Evolutionary conservation across 2,797 vertebrate genomes (phyloP), one percentile per base, ranked within the genome.

Genomic region (Pseudochaenichthys georgianus): DNA sequence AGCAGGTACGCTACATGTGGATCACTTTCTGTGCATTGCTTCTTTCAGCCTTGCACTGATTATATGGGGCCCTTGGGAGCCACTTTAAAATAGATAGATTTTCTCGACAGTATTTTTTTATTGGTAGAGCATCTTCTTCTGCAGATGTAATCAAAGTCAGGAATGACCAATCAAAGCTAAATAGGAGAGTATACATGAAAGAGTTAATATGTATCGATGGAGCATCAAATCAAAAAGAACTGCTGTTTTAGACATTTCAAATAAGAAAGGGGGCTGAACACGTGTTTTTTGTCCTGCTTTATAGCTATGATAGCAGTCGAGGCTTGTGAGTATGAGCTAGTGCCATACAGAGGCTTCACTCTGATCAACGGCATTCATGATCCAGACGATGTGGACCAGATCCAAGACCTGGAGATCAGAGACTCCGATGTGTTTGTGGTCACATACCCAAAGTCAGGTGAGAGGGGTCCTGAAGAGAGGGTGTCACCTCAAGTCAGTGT

Each of bases 381-480:
- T 61, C 88, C 86, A 0, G 82, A 92, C 3, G 87, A 90, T 16
- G 82, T 93, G 64, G 92, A 93, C 34, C 74, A 75, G 70, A 90
- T 94, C 31, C 59, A 43, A 41, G 23, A 86, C 73, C 81, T 87
- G 78, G 88, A 92, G 48, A 80, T 91, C 74, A 64, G 77, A 64
- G 91, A 94, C 52, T 86, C 89, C 0, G 92, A 94, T 21, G 73
- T 93, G 65, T 93, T 94, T 66, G 73, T 81, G 6, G 54, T 92
- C 75, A 91, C 92, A 1, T 94, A 92, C 73, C 93, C 93, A 0
- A 93, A 93, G 75, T 94, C 93, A 91, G 93, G 92, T 93, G 61
- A 79, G 83, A 58, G 13, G 34, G 34, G 34, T 38, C 34, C 34
- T 38, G 34, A 38, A 38, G 34, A 38, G 34, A 7, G 42, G 54